phyloP scores from a whole-genome alignment of 2,113 vertebrate species.

The Orycteropus afer region DNA sequence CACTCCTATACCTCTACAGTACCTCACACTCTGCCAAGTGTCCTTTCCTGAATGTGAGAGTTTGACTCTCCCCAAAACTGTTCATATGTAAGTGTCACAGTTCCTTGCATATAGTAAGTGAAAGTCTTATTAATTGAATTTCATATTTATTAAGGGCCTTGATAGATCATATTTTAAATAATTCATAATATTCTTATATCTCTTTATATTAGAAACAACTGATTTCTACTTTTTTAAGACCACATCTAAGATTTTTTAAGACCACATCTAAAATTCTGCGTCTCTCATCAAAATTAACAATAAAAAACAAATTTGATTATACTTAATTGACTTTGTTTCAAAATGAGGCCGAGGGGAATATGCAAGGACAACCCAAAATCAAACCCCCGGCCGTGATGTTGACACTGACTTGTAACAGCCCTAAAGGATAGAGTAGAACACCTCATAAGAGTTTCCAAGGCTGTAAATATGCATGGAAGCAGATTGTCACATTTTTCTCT shows the following conservation, averaged over 20 bases:
- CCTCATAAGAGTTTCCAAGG: too few species aligned
- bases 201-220: background rate
- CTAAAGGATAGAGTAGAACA: too few species aligned
- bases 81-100: too few species aligned
- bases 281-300: background rate
- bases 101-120: background rate
- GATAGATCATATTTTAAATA: background rate
- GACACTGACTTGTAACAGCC: too few species aligned
- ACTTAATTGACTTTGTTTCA: slow-evolving; percentile 26
- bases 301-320: background rate
- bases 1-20: too few species aligned
- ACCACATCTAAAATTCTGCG: background rate
- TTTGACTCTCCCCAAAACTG: background rate
- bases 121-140: background rate
- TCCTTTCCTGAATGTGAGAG: background rate
- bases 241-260: background rate
- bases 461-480: too few species aligned
- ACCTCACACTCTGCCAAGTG: background rate
- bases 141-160: background rate
- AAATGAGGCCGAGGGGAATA: background rate
- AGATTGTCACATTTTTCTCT: too few species aligned
- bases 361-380: background rate
- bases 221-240: background rate
- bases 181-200: background rate
- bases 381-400: too few species aligned